phyloP scores from a whole-genome alignment of 2,113 vertebrate species.

The Limnothrissa miodon region DNA sequence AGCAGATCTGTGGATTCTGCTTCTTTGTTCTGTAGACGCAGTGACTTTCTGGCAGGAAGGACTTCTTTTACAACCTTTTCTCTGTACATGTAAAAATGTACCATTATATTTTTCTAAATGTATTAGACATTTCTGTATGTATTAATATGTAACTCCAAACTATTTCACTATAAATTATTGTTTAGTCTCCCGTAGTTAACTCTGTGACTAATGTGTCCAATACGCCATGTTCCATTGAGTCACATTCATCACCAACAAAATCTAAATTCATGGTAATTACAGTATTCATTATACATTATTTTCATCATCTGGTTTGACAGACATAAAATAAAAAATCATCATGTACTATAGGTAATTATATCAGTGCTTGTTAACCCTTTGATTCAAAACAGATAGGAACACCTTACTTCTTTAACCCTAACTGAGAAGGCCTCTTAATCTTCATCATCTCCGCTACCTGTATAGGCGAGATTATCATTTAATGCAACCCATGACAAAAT shows the following conservation, averaged over 20 bases:
- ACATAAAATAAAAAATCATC: too few species aligned
- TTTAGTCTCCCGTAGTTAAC: neutral
- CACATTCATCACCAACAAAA: neutral
- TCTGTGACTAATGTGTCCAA: neutral
- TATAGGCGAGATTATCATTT: neutral
- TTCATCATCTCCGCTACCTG: conserved; percentile 59
- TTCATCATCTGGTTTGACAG: neutral
- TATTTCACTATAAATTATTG: neutral
- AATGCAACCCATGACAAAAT: neutral
- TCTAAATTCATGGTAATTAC: neutral
- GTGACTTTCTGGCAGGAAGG: conserved; percentile 63
- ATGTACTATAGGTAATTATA: too few species aligned
- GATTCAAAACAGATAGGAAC: neutral
- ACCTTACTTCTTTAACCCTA: conserved; percentile 56
- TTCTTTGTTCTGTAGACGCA: conserved; percentile 62
- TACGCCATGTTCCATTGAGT: neutral
- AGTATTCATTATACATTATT: neutral
- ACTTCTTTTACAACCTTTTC: conserved; percentile 41
- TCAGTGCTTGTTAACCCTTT: too few species aligned
- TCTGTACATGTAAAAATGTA: conserved; percentile 31
- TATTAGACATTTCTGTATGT: neutral
- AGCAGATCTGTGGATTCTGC: conserved; percentile 28
- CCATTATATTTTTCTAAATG: neutral
- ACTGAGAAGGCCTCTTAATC: conserved; percentile 48
- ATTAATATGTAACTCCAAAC: too few species aligned